Conservation (phyloP, 2,888 invertebrate genomes). For the Microplitis manilae region DNA sequence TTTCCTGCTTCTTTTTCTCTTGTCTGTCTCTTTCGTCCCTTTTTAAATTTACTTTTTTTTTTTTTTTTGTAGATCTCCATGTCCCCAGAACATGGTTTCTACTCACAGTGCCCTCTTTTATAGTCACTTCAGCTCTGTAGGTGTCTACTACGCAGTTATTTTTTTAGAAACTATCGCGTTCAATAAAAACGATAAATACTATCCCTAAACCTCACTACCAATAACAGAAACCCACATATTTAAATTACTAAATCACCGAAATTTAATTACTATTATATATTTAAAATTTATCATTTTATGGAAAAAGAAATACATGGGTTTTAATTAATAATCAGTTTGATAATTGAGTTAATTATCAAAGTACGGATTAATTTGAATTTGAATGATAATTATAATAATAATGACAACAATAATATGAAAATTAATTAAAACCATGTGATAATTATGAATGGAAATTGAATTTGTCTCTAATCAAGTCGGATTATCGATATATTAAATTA, state of each 20-base stretch:
- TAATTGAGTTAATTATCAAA: neutral
- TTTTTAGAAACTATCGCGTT: slow-evolving; percentile 49
- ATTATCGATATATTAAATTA: neutral
- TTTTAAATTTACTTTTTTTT: slow-evolving; percentile 2
- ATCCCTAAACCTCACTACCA: neutral
- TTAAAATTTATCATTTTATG: no score
- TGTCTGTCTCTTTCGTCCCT: slow-evolving; percentile 5
- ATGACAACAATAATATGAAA: slow-evolving; percentile 2
- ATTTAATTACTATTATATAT: no score
- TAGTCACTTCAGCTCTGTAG: slow-evolving; percentile 36
- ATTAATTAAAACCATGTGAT: neutral
- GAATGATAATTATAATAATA: neutral
- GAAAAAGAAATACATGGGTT: slow-evolving; percentile 29
- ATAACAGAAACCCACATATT: no score
- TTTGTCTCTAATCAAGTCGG: neutral
- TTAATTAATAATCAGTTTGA: neutral
- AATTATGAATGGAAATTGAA: neutral
- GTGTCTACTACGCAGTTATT: slow-evolving; percentile 51
- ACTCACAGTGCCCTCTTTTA: slow-evolving; percentile 58
- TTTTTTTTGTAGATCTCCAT: neutral
- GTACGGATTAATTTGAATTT: neutral
- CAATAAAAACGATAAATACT: neutral
- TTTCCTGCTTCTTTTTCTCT: slow-evolving; percentile 50
- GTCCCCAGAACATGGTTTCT: slow-evolving; percentile 10
- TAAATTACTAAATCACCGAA: no score